Evolutionary conservation across 2,113 vertebrate species (phyloP).

Genomic region (Semnopithecus entellus): DNA sequence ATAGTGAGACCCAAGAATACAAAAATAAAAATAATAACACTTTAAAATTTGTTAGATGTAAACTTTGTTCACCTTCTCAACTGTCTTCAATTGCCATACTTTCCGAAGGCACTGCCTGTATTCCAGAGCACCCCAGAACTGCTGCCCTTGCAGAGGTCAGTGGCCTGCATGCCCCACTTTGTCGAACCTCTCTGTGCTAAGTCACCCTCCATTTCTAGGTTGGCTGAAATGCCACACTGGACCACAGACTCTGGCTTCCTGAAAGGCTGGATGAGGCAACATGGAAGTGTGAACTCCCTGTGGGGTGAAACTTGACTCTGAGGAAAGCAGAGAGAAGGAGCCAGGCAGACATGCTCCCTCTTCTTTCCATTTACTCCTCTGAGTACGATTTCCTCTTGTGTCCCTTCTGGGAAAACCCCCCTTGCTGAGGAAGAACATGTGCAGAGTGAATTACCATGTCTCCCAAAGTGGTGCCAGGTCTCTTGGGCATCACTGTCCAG

Average conservation of each 20-base stretch:
- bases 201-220: background rate
- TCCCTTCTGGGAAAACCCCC: background rate
- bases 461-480: background rate
- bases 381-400: background rate
- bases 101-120: background rate
- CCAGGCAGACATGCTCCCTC: background rate
- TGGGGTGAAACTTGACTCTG: background rate
- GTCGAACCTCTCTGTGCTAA: background rate
- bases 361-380: background rate
- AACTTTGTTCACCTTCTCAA: background rate
- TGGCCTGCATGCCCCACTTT: no score
- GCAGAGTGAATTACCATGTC: background rate
- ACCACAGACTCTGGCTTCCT: background rate
- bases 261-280: background rate
- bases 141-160: background rate
- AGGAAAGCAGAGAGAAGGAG: background rate
- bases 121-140: background rate
- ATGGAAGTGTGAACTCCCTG: background rate
- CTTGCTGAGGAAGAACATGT: background rate
- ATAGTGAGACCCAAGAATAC: no score
- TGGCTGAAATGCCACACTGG: background rate
- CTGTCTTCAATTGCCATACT: background rate
- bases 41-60: background rate
- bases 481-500: background rate
- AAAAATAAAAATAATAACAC: no score